Conservation (phyloP, 2,113 vertebrate genomes). For the Erythrolamprus reginae region DNA sequence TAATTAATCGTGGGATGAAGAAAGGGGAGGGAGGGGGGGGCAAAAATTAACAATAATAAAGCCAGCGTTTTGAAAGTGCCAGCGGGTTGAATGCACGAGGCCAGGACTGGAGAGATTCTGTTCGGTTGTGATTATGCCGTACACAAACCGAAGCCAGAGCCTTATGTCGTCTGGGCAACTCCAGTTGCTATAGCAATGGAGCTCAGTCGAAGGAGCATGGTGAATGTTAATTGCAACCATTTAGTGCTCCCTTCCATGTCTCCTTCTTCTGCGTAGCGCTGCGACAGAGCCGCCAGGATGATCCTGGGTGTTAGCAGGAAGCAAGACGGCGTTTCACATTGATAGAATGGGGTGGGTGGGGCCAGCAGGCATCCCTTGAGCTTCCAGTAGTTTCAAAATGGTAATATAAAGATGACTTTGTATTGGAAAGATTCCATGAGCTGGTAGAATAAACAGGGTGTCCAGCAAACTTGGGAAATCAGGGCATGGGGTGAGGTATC, state of each 20-base stretch:
- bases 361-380: conserved; percentile 44
- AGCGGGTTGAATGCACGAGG: not conserved
- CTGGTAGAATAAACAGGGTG: too few species aligned
- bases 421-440: too few species aligned
- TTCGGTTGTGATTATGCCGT: conserved; percentile 32
- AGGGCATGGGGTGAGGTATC: too few species aligned
- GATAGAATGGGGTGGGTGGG: conserved; percentile 56
- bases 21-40: not conserved
- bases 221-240: conserved; percentile 59
- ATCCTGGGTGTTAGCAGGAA: conserved; percentile 58
- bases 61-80: conserved; percentile 8
- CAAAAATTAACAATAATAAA: conserved; percentile 7
- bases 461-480: too few species aligned
- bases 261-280: conserved; percentile 54
- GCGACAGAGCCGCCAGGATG: conserved; percentile 63
- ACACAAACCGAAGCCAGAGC: conserved; percentile 54
- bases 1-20: conserved; percentile 40
- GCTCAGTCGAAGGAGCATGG: conserved; percentile 58
- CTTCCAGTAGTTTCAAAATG: conserved; percentile 42
- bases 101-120: conserved; percentile 1
- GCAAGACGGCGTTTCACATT: conserved; percentile 62
- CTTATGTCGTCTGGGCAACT: conserved; percentile 65
- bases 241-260: conserved; percentile 62
- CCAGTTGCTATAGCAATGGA: conserved; percentile 69
- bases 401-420: too few species aligned